Base-by-base conservation (phyloP, 2,113 vertebrate species). In the Vulpes lagopus region DNA sequence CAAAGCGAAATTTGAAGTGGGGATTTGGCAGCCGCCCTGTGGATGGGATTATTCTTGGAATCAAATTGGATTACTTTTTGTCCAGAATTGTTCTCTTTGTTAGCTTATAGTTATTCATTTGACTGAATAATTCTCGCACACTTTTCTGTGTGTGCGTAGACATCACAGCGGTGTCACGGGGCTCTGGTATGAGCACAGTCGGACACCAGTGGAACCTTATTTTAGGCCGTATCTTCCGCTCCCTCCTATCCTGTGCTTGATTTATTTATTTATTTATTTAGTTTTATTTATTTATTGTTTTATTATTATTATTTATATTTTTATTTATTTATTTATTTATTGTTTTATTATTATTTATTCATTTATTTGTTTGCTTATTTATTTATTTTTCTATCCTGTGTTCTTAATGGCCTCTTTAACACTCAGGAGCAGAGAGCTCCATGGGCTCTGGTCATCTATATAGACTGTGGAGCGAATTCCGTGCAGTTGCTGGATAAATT, bases 31-130 rank as follows among this genome's bases (percentile, higher is more conserved):
- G 27, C 64, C 76, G 15, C n/a, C 32, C 14, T 5, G 43, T 51
- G 22, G 35, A 17, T 60, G 25, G 92, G 51, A 86, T 96, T 93
- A 92, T 53, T 87, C 67, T 84, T 67, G 27, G 89, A 96, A 67
- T 93, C 88, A 94, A 86, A 90, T 16, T 76, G 60, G 67, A 65
- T 97, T 92, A 49, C 35, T 76, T 96, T 96, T 55, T 35, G 38
- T 38, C 23, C 9, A 59, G 78, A 92, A 49, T 60, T 79, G 25
- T 92, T 95, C 71, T 76, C 62, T 69, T 96, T 94, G 71, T 92
- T 64, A 94, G 64, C 19, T 51, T 93, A n/a, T 19, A 81, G 20
- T 74, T 92, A 83, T 65, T 71, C 49, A 59, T 81, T 38, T 81
- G 78, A 67, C 12, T 19, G 35, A 83, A 43, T 78, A 38, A 49